These are phyloP conservation scores for Pseudochirops cupreus DNA, from an alignment of 2,797 vertebrate species.

Conservation along the genomic window DNA sequence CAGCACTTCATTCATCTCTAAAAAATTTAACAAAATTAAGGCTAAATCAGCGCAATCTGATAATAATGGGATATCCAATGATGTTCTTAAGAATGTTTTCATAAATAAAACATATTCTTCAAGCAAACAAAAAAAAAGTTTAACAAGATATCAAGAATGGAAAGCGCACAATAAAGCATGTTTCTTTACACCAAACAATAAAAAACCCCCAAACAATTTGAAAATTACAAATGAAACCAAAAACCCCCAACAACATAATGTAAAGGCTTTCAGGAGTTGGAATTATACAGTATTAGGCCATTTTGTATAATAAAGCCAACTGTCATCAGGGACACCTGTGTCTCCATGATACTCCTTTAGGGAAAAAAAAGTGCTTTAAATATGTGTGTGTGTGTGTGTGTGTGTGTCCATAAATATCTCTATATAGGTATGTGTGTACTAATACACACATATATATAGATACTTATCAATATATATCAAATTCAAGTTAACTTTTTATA, in stretches of 20 bases:
- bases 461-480: background rate
- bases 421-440: background rate
- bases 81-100: constrained; percentile 69
- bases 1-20: constrained; percentile 77
- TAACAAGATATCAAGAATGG: constrained; percentile 78
- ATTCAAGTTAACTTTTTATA: background rate
- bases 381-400: background rate
- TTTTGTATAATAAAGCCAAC: constrained; percentile 31
- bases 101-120: constrained; percentile 72
- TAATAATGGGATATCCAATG: constrained; percentile 58
- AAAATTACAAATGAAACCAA: background rate
- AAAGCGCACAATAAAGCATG: constrained; percentile 69
- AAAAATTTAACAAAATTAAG: constrained; percentile 82
- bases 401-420: background rate
- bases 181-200: constrained; percentile 71
- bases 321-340: background rate
- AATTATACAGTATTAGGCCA: constrained; percentile 31
- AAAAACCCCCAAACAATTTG: background rate
- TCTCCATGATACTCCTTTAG: constrained; percentile 18
- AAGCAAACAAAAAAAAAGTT: constrained; percentile 74
- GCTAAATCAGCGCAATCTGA: constrained; percentile 80
- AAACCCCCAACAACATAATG: background rate
- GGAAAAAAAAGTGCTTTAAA: constrained; percentile 21
- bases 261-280: background rate
- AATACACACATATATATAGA: background rate